A percentile compares a stretch with the other conserved stretches of the same genome.
Evolutionary conservation across 1,140 invertebrate genomes (phyloP).

Genomic region (Brachionus koreanus): DNA sequence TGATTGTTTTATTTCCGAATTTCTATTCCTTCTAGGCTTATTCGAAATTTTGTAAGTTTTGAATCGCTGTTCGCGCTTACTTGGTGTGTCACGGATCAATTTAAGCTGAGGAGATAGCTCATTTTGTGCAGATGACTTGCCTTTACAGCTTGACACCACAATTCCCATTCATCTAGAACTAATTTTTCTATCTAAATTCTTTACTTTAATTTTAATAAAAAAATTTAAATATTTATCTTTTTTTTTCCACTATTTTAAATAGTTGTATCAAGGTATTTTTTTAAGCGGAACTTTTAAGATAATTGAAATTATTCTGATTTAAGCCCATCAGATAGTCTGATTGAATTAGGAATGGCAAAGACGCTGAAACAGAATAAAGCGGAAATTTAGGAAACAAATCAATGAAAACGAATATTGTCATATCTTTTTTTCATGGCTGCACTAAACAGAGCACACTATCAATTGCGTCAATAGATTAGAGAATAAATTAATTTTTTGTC

Average conservation of each 20-base stretch:
- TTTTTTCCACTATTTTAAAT: neutral
- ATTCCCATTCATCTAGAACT: conserved; percentile 38
- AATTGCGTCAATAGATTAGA: neutral
- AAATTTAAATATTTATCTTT: neutral
- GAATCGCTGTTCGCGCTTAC: conserved; percentile 16
- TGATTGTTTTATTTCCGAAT: neutral
- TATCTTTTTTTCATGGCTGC: neutral
- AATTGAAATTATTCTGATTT: neutral
- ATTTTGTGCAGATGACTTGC: neutral
- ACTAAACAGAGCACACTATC: neutral
- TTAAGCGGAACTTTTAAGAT: neutral
- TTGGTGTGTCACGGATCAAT: neutral
- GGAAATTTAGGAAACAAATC: neutral
- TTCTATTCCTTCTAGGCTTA: neutral
- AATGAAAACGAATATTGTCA: neutral
- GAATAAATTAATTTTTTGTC: neutral
- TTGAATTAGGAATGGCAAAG: neutral
- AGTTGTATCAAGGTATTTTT: neutral
- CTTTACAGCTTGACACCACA: conserved; percentile 26
- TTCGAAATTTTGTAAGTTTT: conserved; percentile 15
- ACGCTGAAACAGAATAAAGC: neutral
- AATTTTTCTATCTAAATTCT: neutral
- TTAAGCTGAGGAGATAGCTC: neutral
- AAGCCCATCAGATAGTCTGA: neutral
- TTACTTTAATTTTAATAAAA: neutral